Evolutionary conservation across 2,888 invertebrate genomes (phyloP).

Genomic region (Cosmia trapezina): DNA sequence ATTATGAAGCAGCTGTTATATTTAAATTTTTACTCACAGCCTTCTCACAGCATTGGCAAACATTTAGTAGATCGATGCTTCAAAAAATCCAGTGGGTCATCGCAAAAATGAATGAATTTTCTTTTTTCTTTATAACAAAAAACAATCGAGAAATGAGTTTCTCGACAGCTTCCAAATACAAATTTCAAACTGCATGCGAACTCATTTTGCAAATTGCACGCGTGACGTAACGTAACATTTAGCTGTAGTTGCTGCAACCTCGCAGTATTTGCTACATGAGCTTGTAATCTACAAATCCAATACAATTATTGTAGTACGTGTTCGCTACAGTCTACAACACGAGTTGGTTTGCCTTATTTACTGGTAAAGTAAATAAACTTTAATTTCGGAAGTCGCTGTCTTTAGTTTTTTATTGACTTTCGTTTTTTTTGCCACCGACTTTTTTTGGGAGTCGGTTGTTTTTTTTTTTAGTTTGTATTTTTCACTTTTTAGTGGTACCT

Average conservation of each 20-base stretch:
- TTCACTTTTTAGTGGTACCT: no score
- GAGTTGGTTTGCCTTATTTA: slow-evolving; percentile 26
- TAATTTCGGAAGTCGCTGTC: no score
- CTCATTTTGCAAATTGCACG: slow-evolving; percentile 43
- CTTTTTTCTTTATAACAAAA: neutral
- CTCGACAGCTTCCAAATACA: slow-evolving; percentile 8
- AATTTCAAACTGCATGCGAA: slow-evolving; percentile 25
- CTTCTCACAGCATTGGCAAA: no score
- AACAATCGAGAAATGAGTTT: slow-evolving; percentile 1
- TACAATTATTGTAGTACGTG: slow-evolving; percentile 52
- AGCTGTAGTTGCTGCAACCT: slow-evolving; percentile 1
- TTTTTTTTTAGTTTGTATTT: no score
- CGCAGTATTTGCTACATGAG: slow-evolving; percentile 20
- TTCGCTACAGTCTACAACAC: slow-evolving; percentile 19
- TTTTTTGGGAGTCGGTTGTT: no score
- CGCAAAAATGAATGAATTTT: no score
- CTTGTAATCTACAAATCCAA: slow-evolving; percentile 50
- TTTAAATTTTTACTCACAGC: no score
- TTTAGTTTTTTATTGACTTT: no score
- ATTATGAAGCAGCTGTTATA: no score
- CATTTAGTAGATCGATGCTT: no score
- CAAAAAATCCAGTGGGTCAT: no score
- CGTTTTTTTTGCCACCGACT: no score
- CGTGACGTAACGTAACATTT: slow-evolving; percentile 13
- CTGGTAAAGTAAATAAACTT: neutral